Evolutionary conservation across 2,113 vertebrate genomes (phyloP).

Genomic region (Zosterops hypoxanthus): DNA sequence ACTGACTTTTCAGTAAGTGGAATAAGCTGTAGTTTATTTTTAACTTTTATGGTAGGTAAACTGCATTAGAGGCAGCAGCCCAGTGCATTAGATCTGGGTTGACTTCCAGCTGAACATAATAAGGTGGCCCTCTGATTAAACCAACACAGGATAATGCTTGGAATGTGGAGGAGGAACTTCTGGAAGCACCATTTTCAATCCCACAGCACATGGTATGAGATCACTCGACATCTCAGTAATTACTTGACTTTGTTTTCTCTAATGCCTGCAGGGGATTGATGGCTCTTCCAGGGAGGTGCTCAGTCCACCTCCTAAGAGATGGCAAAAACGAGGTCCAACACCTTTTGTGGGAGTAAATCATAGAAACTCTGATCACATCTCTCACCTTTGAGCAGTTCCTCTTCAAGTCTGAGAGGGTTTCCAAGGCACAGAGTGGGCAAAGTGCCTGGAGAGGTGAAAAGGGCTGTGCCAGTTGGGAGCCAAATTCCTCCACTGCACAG

Average conservation of each 20-base stretch:
- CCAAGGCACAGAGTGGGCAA: background rate
- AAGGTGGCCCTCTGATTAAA: background rate
- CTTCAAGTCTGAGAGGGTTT: background rate
- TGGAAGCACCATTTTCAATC: background rate
- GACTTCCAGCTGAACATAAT: background rate
- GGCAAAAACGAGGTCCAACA: background rate
- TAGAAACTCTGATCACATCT: background rate
- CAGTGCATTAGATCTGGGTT: background rate
- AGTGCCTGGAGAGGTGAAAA: background rate
- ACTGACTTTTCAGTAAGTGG: background rate
- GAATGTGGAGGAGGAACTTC: background rate
- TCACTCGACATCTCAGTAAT: background rate
- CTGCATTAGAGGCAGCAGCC: background rate
- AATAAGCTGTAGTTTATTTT: constrained; percentile 42
- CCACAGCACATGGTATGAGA: background rate
- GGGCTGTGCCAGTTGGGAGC: background rate
- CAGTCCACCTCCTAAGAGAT: background rate
- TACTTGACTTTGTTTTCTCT: background rate
- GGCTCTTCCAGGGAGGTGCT: background rate
- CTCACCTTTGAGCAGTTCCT: background rate
- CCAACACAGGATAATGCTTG: background rate
- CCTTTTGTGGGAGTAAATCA: background rate
- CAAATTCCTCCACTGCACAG: background rate
- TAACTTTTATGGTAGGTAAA: constrained; percentile 25
- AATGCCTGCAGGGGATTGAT: background rate